A percentile compares a stretch with the other conserved stretches of the same genome.
These are phyloP conservation scores for Teinopalpus imperialis DNA, from an alignment of 2,888 invertebrate species.

Conservation along the genomic window DNA sequence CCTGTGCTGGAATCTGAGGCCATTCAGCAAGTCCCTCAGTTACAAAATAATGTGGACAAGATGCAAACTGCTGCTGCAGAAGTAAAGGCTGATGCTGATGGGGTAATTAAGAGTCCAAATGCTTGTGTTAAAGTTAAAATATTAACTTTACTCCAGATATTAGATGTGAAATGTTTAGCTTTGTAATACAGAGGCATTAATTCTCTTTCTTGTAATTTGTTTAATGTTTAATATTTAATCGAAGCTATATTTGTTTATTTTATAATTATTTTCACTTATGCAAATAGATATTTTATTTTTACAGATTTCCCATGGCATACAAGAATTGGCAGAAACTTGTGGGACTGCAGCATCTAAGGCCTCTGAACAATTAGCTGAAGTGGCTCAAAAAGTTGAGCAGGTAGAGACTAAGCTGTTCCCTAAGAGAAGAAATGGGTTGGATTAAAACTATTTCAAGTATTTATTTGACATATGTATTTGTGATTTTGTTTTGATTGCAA, in stretches of 20 bases:
- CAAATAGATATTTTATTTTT: slow-evolving; percentile 2
- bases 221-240: too few relatives aligned
- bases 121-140: too few relatives aligned
- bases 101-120: too few relatives aligned
- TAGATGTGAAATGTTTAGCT: too few relatives aligned
- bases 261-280: too few relatives aligned
- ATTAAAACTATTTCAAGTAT: slow-evolving; percentile 43
- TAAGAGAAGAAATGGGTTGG: slow-evolving; percentile 68
- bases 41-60: slow-evolving; percentile 60
- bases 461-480: too few relatives aligned
- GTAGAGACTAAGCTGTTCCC: slow-evolving; percentile 63
- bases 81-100: slow-evolving; percentile 62
- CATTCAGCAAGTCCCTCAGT: slow-evolving; percentile 65
- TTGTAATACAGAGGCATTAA: too few relatives aligned
- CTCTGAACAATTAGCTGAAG: slow-evolving; percentile 60
- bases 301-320: slow-evolving; percentile 69
- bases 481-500: slow-evolving; percentile 27
- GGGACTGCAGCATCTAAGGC: slow-evolving; percentile 64
- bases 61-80: slow-evolving; percentile 65
- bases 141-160: too few relatives aligned
- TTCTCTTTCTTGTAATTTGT: too few relatives aligned
- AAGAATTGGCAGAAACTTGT: slow-evolving; percentile 67
- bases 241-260: too few relatives aligned
- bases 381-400: slow-evolving; percentile 67
- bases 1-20: slow-evolving; percentile 71